Conservation (phyloP, 1,140 invertebrate genomes). For the Rhynchophorus ferrugineus region DNA sequence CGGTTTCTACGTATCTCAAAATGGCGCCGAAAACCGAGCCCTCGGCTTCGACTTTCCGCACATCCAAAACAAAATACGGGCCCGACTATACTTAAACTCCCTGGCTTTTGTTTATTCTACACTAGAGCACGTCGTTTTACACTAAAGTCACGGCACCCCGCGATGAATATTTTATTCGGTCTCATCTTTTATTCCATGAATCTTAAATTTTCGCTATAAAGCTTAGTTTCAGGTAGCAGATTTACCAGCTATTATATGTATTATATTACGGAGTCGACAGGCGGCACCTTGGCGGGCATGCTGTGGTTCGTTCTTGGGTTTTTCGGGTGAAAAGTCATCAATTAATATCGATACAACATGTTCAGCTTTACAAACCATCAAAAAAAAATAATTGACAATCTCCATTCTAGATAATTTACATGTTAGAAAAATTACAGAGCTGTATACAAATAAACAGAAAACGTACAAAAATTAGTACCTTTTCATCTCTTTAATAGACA, state of each 20-base stretch:
- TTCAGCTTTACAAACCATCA: no score
- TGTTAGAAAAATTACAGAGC: no score
- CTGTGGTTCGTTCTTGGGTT: no score
- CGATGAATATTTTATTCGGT: slow-evolving; percentile 35
- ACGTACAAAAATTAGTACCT: no score
- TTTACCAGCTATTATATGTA: slow-evolving; percentile 17
- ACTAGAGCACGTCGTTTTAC: slow-evolving; percentile 15
- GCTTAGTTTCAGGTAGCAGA: slow-evolving; percentile 18
- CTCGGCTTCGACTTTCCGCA: background rate
- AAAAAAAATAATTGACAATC: no score
- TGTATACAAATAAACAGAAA: no score
- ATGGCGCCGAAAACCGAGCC: no score
- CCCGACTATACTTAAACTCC: slow-evolving; percentile 5
- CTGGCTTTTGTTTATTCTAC: slow-evolving; percentile 27
- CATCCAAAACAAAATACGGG: slow-evolving; percentile 4
- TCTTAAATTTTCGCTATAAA: slow-evolving; percentile 33
- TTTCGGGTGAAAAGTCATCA: no score
- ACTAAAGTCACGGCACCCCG: slow-evolving; percentile 30
- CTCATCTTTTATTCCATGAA: slow-evolving; percentile 41
- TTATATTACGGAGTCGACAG: slow-evolving; percentile 14
- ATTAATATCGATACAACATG: no score
- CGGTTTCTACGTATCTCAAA: no score
- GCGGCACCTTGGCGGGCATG: slow-evolving; percentile 5
- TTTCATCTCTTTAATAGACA: no score
- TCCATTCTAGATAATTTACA: no score